Evolutionary conservation across 2,888 invertebrate genomes (phyloP).

Genomic region (Acronicta psi): DNA sequence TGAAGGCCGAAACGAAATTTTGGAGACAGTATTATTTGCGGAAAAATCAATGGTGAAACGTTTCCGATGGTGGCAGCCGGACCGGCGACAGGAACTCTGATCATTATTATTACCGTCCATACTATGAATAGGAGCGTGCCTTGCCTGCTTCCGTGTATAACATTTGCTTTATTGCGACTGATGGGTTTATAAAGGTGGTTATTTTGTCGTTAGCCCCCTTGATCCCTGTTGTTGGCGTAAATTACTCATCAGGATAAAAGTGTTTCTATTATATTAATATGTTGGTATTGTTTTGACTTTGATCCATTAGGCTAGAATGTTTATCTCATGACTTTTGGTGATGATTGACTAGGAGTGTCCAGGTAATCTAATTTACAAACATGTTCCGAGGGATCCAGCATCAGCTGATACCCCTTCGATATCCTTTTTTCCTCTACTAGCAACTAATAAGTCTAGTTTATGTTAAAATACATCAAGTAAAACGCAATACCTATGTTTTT

Average conservation of each 20-base stretch:
- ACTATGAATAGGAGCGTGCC: constrained; percentile 76
- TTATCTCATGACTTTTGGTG: not conserved
- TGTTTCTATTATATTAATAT: constrained; percentile 15
- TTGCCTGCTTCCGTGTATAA: constrained; percentile 70
- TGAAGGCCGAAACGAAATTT: constrained; percentile 66
- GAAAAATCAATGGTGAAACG: constrained; percentile 87
- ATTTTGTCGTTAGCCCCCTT: constrained; percentile 75
- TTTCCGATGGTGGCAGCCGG: constrained; percentile 78
- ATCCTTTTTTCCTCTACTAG: too few relatives aligned
- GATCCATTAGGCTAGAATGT: not conserved
- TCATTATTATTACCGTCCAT: constrained; percentile 84
- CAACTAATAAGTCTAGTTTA: too few relatives aligned
- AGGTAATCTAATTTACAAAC: too few relatives aligned
- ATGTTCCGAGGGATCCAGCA: too few relatives aligned
- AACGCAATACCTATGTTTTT: too few relatives aligned
- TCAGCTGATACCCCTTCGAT: too few relatives aligned
- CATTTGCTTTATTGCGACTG: constrained; percentile 74
- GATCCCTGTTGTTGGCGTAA: constrained; percentile 63
- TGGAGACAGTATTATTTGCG: constrained; percentile 83
- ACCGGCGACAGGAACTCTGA: constrained; percentile 80
- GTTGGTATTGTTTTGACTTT: not conserved
- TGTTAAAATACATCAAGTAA: too few relatives aligned
- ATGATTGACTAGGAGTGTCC: too few relatives aligned
- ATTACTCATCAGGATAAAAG: constrained; percentile 46
- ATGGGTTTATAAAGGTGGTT: constrained; percentile 82